phyloP scores from a whole-genome alignment of 2,113 vertebrate genomes.

The Promerops cafer region DNA sequence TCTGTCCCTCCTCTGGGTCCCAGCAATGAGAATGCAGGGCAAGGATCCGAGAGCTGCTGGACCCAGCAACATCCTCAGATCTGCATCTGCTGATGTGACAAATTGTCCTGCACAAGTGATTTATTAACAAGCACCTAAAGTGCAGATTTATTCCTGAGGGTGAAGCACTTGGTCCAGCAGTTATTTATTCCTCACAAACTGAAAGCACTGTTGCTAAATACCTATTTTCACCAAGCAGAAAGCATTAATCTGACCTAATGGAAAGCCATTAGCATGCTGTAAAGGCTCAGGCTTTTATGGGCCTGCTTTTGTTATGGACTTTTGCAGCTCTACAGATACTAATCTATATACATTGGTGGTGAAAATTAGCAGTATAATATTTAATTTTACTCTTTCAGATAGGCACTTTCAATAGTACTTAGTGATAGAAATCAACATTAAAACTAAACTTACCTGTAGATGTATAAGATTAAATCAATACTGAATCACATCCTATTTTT shows the following conservation, averaged over 20 bases:
- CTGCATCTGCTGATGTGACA: background rate
- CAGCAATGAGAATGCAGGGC: rapidly evolving
- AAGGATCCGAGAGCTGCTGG: background rate
- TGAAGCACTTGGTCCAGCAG: background rate
- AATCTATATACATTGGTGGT: background rate
- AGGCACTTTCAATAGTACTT: background rate
- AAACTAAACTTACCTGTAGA: background rate
- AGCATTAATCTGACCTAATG: slow-evolving; percentile 29
- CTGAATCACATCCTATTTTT: background rate
- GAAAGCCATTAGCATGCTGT: slow-evolving; percentile 34
- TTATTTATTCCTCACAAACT: slow-evolving; percentile 24
- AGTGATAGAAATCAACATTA: background rate
- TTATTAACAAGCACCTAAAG: background rate
- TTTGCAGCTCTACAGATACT: background rate
- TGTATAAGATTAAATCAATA: background rate
- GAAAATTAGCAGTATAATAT: background rate
- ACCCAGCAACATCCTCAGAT: background rate
- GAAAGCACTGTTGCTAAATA: slow-evolving; percentile 29
- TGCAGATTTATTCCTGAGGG: background rate
- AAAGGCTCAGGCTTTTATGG: slow-evolving; percentile 15
- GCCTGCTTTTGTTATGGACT: background rate
- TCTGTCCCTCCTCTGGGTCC: background rate
- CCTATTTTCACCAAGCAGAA: slow-evolving; percentile 17
- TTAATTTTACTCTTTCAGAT: background rate
- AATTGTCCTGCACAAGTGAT: background rate